Evolutionary conservation across 2,888 invertebrate species (phyloP), one percentile per base, ranked within the genome.

Genomic region (Anaspis maculata): DNA sequence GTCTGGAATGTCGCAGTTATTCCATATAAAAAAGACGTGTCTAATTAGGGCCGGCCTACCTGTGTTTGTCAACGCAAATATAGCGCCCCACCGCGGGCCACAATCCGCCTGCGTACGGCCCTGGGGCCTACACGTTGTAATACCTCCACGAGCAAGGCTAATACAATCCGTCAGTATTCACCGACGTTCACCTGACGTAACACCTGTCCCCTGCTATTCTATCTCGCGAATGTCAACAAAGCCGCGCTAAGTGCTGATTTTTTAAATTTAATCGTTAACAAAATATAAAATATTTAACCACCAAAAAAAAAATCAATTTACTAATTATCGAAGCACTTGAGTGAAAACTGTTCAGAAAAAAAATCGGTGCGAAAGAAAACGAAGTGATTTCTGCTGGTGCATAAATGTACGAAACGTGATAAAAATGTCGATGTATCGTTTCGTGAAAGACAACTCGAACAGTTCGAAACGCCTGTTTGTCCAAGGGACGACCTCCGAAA

Each of bases 401-500:
- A n/a, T n/a, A n/a, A n/a, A n/a, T n/a, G n/a, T n/a, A n/a, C n/a
- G n/a, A n/a, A n/a, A n/a, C n/a, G n/a, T n/a, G n/a, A n/a, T n/a
- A n/a, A 45, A 41, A 39, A 46, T 47, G 51, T 56, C 57, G 50
- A 83, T 87, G 78, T 86, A 86, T 64, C 78, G 82, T 61, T 87
- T 87, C 67, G 80, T 84, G 45, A 81, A 83, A 65, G 83, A 83
- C 61, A 51, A 53, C 21, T 41, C 54, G 24, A 50, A 48, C 60
- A 57, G 57, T 41, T 71, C 72, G 53, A 75, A 74, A 58, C 76
- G 85, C 40, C 73, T 87, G 41, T 86, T 85, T 65, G 79, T 86
- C 49, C 83, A 84, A 64, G 84, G 75, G 48, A 30, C 35, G n/a
- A 77, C 79, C 62, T 71, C 57, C 25, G 46, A 45, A 12, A 37